Percentiles rank a stretch among this genome's conserved stretches.
Conservation (phyloP, 2,113 vertebrate species). For the Rhinopomastus cyanomelas region DNA sequence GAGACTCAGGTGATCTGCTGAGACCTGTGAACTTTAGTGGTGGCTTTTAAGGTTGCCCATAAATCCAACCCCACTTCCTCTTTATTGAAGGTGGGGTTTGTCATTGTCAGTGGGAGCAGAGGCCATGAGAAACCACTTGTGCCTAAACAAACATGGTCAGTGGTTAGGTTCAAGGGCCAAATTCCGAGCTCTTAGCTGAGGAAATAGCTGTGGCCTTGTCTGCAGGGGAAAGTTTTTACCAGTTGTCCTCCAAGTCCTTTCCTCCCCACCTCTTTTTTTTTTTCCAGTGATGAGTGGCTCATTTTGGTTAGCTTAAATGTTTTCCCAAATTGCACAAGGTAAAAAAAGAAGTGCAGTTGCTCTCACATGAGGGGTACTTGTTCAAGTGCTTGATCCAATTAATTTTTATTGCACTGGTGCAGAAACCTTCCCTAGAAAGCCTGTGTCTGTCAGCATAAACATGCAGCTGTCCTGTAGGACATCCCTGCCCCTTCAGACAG, state of each 20-base stretch:
- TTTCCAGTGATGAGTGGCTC: not conserved
- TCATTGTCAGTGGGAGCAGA: constrained; percentile 4
- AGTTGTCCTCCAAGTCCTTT: constrained; percentile 15
- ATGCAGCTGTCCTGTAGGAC: not conserved
- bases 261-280: too few relatives aligned
- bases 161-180: constrained; percentile 58
- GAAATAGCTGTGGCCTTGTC: constrained; percentile 66
- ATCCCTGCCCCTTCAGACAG: not conserved
- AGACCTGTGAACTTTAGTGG: constrained; percentile 14
- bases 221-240: constrained; percentile 48
- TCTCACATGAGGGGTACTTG: not conserved
- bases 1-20: not conserved
- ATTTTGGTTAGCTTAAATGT: constrained; percentile 14
- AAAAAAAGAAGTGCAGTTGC: not conserved
- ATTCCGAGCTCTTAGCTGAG: constrained; percentile 54
- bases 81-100: constrained; percentile 23
- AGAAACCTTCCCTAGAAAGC: not conserved
- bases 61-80: constrained; percentile 41
- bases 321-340: not conserved
- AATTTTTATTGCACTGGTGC: not conserved
- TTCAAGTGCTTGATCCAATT: not conserved
- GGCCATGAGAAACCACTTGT: not conserved
- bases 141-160: constrained; percentile 55
- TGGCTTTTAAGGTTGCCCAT: constrained; percentile 29
- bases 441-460: not conserved